phyloP scores from a whole-genome alignment of 2,888 invertebrate species.

The Pristionchus japonicus region DNA sequence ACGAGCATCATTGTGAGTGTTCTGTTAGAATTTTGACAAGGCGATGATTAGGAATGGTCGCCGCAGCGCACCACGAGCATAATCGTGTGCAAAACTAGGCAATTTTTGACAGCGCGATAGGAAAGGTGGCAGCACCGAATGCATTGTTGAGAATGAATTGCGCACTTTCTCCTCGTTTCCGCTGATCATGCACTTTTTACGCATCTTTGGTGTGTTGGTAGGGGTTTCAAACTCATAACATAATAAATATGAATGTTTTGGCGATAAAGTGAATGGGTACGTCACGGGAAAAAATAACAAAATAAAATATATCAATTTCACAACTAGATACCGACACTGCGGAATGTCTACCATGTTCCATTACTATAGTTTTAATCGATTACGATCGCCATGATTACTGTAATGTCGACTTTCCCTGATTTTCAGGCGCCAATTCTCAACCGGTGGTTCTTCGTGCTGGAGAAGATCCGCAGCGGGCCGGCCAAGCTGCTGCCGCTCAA shows the following conservation, averaged over 20 bases:
- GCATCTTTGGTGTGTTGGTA: no score
- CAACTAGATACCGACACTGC: no score
- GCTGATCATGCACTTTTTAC: no score
- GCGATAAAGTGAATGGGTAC: no score
- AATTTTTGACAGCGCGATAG: neutral
- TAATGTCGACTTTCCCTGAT: neutral
- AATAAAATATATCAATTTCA: no score
- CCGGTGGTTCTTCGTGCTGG: constrained; percentile 66
- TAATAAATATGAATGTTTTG: no score
- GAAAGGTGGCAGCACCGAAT: neutral
- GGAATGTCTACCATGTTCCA: no score
- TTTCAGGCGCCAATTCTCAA: constrained; percentile 63
- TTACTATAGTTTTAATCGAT: no score
- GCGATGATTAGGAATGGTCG: neutral
- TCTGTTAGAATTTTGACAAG: neutral
- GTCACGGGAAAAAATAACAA: no score
- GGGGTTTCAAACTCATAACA: no score
- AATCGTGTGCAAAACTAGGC: neutral
- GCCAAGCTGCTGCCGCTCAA: constrained; percentile 56
- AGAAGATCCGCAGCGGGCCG: constrained; percentile 58
- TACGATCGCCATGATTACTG: neutral
- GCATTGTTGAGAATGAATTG: no score
- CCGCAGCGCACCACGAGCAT: neutral
- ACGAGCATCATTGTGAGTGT: constrained; percentile 65
- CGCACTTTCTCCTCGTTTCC: no score